phyloP scores from a whole-genome alignment of 2,888 invertebrate species.

The Clistopyga incitator region DNA sequence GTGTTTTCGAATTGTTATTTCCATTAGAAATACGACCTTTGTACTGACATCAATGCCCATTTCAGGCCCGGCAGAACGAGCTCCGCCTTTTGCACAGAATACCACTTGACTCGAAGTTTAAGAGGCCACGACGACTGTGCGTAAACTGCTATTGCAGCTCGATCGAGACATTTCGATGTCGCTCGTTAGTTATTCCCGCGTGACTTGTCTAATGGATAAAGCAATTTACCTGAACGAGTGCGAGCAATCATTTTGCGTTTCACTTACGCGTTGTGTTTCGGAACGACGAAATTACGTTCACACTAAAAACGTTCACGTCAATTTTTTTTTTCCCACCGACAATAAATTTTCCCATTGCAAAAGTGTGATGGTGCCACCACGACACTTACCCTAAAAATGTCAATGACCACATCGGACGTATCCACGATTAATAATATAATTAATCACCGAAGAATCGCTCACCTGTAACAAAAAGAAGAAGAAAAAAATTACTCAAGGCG shows the following conservation, averaged over 20 bases:
- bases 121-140: neutral
- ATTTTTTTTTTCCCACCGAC: too few relatives aligned
- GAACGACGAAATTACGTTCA: slow-evolving; percentile 38
- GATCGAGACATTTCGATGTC: slow-evolving; percentile 43
- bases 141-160: slow-evolving; percentile 17
- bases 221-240: slow-evolving; percentile 37
- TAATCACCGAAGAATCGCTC: slow-evolving; percentile 1
- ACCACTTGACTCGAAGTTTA: neutral
- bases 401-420: neutral
- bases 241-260: slow-evolving; percentile 33
- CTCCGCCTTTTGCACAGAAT: neutral
- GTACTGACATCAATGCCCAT: slow-evolving; percentile 57
- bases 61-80: slow-evolving; percentile 23
- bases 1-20: slow-evolving; percentile 8
- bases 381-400: slow-evolving; percentile 7
- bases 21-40: slow-evolving; percentile 41
- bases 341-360: neutral
- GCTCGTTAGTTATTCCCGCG: slow-evolving; percentile 38
- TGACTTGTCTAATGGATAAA: slow-evolving; percentile 31
- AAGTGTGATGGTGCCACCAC: neutral
- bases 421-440: neutral
- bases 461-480: slow-evolving; percentile 54
- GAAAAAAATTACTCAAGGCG: slow-evolving; percentile 11
- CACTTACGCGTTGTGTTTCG: slow-evolving; percentile 41
- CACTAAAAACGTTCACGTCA: neutral